Evolutionary conservation across 1,140 invertebrate species (phyloP).

Genomic region (Tribolium madens): DNA sequence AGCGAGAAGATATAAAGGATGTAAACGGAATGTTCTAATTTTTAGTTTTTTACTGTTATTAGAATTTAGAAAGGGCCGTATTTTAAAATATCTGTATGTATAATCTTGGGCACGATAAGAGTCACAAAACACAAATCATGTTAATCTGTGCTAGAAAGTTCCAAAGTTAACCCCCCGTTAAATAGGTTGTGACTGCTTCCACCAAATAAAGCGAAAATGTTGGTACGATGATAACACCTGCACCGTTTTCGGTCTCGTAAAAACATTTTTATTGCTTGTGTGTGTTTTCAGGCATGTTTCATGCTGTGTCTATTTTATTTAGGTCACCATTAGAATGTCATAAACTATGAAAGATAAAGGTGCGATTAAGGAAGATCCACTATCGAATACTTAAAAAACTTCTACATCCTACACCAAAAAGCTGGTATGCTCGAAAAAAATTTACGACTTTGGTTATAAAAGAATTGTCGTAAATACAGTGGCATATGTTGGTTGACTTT

Average conservation of each 20-base stretch:
- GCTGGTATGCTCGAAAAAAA: not conserved
- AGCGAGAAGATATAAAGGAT: not conserved
- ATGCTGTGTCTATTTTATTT: conserved; percentile 28
- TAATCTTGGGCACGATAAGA: conserved; percentile 31
- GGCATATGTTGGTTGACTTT: not conserved
- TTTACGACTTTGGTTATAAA: conserved; percentile 19
- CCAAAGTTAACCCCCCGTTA: conserved; percentile 26
- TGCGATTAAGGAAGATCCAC: conserved; percentile 25
- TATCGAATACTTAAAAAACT: conserved; percentile 18
- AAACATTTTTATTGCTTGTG: conserved; percentile 32
- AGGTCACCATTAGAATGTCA: conserved; percentile 29
- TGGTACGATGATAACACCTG: conserved; percentile 32
- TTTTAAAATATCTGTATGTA: conserved; percentile 29
- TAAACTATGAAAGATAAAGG: conserved; percentile 21
- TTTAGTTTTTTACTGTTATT: conserved; percentile 17
- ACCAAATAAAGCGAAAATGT: conserved; percentile 36
- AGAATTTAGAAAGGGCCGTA: conserved; percentile 34
- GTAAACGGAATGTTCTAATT: not conserved
- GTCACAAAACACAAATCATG: conserved; percentile 33
- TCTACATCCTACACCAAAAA: conserved; percentile 20
- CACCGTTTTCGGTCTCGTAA: conserved; percentile 34
- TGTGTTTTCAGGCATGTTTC: conserved; percentile 31
- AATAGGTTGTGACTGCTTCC: conserved; percentile 35
- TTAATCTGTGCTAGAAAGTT: conserved; percentile 37
- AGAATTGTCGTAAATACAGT: conserved; percentile 5